A percentile compares a stretch with the other conserved stretches of the same genome.
These are phyloP conservation scores for Podiceps cristatus DNA, from an alignment of 2,113 vertebrate species.

Conservation along the genomic window DNA sequence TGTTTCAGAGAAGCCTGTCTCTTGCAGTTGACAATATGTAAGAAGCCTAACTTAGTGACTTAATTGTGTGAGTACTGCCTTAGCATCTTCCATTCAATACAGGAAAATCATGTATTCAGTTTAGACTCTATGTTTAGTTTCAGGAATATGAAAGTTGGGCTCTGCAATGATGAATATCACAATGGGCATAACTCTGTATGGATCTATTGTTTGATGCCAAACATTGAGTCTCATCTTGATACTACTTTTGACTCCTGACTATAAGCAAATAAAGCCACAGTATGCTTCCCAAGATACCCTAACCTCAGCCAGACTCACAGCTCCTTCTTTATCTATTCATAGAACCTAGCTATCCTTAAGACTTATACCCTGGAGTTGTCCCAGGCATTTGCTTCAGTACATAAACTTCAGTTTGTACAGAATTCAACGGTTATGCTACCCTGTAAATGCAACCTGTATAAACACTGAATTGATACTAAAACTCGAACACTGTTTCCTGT, in stretches of 20 bases:
- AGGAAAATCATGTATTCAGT: not conserved
- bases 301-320: not conserved
- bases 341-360: not conserved
- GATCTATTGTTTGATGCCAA: not conserved
- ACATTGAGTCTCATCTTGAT: not conserved
- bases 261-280: not conserved
- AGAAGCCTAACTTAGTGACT: not conserved
- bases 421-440: not conserved
- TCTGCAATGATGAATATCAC: not conserved
- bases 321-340: not conserved
- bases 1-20: not conserved
- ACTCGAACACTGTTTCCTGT: slow-evolving; percentile 6
- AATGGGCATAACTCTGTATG: not conserved
- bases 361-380: not conserved
- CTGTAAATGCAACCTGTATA: slow-evolving; percentile 39
- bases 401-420: slow-evolving; percentile 28
- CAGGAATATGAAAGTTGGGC: not conserved
- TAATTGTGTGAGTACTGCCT: not conserved
- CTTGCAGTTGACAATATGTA: not conserved
- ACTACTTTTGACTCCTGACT: not conserved
- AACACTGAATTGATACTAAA: slow-evolving; percentile 40
- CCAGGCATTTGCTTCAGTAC: not conserved
- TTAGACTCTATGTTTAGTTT: not conserved
- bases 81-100: not conserved
- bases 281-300: not conserved